Percentiles rank a stretch among this genome's conserved stretches.
These are phyloP conservation scores for Podarcis siculus DNA, from an alignment of 2,797 vertebrate species.

Conservation along the genomic window DNA sequence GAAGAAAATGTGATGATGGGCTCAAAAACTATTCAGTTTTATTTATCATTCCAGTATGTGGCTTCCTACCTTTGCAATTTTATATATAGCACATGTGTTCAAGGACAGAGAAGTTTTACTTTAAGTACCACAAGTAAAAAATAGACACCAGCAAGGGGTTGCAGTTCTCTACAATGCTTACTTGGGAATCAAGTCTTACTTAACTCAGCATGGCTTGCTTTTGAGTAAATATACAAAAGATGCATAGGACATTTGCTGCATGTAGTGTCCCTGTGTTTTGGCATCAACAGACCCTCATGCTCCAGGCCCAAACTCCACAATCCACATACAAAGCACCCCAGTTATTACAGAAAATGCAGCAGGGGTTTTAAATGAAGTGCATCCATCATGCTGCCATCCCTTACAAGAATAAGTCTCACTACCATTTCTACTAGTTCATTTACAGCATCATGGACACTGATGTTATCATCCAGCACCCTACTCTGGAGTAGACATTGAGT, in stretches of 20 bases:
- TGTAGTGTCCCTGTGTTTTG: neutral
- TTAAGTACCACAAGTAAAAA: neutral
- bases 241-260: neutral
- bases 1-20: neutral
- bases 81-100: neutral
- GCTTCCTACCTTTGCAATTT: neutral
- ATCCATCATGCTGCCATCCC: neutral
- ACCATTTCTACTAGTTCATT: too few relatives aligned
- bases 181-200: neutral
- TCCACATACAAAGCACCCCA: too few relatives aligned
- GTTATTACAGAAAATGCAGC: too few relatives aligned
- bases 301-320: too few relatives aligned
- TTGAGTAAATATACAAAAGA: too few relatives aligned
- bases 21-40: neutral
- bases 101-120: neutral
- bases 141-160: neutral
- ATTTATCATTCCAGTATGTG: neutral
- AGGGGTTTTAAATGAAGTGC: neutral
- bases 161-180: neutral
- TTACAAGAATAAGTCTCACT: too few relatives aligned
- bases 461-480: neutral
- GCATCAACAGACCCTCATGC: neutral
- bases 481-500: neutral
- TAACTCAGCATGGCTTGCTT: neutral
- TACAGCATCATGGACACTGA: neutral